These are phyloP conservation scores for Urophycis tenuis DNA, from an alignment of 2,797 vertebrate genomes.

Conservation along the genomic window DNA sequence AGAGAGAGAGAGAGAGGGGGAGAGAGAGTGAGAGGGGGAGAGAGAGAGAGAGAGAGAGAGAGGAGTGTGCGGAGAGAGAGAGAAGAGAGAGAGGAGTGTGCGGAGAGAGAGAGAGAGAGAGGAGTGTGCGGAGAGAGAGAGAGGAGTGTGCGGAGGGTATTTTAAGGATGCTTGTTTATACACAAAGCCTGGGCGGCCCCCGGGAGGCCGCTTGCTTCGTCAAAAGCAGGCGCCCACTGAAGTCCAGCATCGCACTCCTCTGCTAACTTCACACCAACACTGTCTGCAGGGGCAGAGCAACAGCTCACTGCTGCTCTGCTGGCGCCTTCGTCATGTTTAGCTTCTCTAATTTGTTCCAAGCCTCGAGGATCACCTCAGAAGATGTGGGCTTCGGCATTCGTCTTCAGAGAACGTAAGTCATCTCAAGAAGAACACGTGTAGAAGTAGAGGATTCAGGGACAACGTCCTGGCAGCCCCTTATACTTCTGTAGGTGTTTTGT, in stretches of 20 bases:
- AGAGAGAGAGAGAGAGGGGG: neutral
- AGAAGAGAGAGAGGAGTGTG: neutral
- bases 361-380: conserved; percentile 36
- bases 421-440: conserved; percentile 56
- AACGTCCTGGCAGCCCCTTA: neutral
- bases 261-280: conserved; percentile 56
- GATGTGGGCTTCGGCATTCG: neutral
- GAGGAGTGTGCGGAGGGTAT: conserved; percentile 40
- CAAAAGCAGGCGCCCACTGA: conserved; percentile 51
- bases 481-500: neutral
- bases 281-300: conserved; percentile 52
- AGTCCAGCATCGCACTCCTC: conserved; percentile 50
- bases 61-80: conserved; percentile 32
- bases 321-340: conserved; percentile 61
- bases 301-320: conserved; percentile 50
- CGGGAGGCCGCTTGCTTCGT: conserved; percentile 57
- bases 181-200: conserved; percentile 43
- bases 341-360: conserved; percentile 65
- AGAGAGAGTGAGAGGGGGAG: neutral
- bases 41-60: too few species aligned
- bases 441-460: neutral
- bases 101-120: neutral
- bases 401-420: conserved; percentile 32
- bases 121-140: too few species aligned
- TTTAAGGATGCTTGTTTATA: conserved; percentile 62